Percentiles rank a stretch among this genome's conserved stretches.
These are phyloP conservation scores for Cydia splendana DNA, from an alignment of 1,140 invertebrate species.

Conservation along the genomic window DNA sequence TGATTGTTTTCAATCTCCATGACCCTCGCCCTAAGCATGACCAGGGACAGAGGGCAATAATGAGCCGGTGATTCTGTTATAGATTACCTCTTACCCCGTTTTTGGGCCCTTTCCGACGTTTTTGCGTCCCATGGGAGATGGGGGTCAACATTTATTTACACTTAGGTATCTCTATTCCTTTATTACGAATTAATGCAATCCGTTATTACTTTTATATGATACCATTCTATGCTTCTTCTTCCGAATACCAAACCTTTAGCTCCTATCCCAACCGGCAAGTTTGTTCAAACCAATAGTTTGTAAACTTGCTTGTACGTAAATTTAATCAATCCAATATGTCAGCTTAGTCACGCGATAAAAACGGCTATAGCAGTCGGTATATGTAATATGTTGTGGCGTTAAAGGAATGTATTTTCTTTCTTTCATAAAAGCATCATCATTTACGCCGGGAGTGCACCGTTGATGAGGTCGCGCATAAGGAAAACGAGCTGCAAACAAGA, in stretches of 20 bases:
- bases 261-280: too few relatives aligned
- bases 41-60: background rate
- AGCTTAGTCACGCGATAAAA: background rate
- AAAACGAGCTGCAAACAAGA: background rate
- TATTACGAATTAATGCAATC: slow-evolving; percentile 16
- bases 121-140: background rate
- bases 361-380: background rate
- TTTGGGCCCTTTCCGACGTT: slow-evolving; percentile 2
- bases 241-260: too few relatives aligned
- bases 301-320: background rate
- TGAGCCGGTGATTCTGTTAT: background rate
- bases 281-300: too few relatives aligned
- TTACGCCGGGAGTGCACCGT: background rate
- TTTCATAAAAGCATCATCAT: background rate
- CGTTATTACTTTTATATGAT: too few relatives aligned
- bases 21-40: background rate
- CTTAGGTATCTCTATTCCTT: slow-evolving; percentile 16
- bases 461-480: slow-evolving; percentile 4
- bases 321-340: background rate
- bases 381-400: too few relatives aligned
- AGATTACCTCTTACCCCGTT: slow-evolving; percentile 13
- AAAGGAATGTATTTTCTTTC: too few relatives aligned
- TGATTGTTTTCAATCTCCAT: background rate
- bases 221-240: too few relatives aligned
- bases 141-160: background rate